phyloP scores from a whole-genome alignment of 2,113 vertebrate genomes.

The Mirza zaza region DNA sequence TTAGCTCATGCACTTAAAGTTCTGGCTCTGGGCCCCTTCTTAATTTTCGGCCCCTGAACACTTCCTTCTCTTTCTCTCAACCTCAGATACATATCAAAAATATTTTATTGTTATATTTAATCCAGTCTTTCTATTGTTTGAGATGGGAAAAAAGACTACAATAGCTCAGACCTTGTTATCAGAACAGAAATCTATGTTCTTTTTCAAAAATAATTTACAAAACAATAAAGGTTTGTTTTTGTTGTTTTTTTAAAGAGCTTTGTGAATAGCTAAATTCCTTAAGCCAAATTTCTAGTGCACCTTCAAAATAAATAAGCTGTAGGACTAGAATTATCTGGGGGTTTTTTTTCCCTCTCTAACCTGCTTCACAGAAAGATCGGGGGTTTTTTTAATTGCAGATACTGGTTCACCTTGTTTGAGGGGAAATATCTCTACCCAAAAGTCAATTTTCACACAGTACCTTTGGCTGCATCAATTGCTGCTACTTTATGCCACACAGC shows the following conservation, averaged over 20 bases:
- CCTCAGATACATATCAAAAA: neutral
- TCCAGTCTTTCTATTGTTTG: neutral
- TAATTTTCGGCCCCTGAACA: neutral
- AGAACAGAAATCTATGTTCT: neutral
- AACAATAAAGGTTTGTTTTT: neutral
- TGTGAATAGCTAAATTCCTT: neutral
- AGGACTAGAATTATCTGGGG: neutral
- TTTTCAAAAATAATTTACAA: neutral
- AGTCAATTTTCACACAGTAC: neutral
- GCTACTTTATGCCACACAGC: conserved; percentile 54
- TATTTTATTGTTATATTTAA: neutral
- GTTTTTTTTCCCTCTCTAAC: neutral
- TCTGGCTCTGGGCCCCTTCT: neutral
- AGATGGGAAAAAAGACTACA: neutral
- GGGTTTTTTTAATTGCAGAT: neutral
- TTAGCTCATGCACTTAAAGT: neutral
- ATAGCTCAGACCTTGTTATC: neutral
- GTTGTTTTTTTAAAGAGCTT: conserved; percentile 33
- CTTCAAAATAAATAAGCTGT: conserved; percentile 1
- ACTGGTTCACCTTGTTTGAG: neutral
- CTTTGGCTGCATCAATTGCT: conserved; percentile 2
- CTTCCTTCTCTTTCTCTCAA: neutral
- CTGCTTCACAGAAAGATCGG: no score
- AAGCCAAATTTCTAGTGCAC: neutral
- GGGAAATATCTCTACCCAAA: neutral